A percentile compares a stretch with the other conserved stretches of the same genome.
These are phyloP conservation scores for Neosilurus hyrtlii DNA, from an alignment of 2,797 vertebrate genomes.

Conservation along the genomic window DNA sequence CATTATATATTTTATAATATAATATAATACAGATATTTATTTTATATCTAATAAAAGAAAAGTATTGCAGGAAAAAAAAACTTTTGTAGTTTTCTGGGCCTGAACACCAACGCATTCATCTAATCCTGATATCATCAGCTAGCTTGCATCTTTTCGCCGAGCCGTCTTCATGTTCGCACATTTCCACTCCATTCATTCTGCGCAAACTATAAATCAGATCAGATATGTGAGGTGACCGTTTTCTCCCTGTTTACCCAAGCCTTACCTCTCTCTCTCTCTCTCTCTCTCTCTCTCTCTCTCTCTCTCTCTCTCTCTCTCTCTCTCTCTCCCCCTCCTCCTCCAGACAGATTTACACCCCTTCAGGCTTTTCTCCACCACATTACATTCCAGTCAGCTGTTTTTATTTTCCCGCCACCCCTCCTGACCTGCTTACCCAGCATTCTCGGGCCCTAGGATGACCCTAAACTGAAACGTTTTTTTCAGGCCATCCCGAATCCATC, in stretches of 20 bases:
- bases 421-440: slow-evolving; percentile 50
- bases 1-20: too few species aligned
- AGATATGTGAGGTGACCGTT: slow-evolving; percentile 51
- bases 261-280: neutral
- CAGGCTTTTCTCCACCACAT: slow-evolving; percentile 22
- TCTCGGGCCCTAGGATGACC: slow-evolving; percentile 30
- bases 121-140: slow-evolving; percentile 19
- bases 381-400: slow-evolving; percentile 50
- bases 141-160: neutral
- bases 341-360: slow-evolving; percentile 29
- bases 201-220: slow-evolving; percentile 44
- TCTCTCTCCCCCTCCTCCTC: slow-evolving; percentile 32
- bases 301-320: neutral
- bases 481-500: slow-evolving; percentile 35
- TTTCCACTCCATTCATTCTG: slow-evolving; percentile 21
- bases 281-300: slow-evolving; percentile 14
- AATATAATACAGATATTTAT: too few species aligned
- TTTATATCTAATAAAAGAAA: too few species aligned
- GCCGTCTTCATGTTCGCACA: slow-evolving; percentile 31
- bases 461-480: slow-evolving; percentile 25
- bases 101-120: neutral
- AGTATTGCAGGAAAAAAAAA: neutral
- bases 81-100: neutral
- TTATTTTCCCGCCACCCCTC: slow-evolving; percentile 10
- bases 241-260: slow-evolving; percentile 36